Percentiles rank a stretch among this genome's conserved stretches.
Conservation (phyloP, 2,113 vertebrate genomes). For the Oryzias javanicus region DNA sequence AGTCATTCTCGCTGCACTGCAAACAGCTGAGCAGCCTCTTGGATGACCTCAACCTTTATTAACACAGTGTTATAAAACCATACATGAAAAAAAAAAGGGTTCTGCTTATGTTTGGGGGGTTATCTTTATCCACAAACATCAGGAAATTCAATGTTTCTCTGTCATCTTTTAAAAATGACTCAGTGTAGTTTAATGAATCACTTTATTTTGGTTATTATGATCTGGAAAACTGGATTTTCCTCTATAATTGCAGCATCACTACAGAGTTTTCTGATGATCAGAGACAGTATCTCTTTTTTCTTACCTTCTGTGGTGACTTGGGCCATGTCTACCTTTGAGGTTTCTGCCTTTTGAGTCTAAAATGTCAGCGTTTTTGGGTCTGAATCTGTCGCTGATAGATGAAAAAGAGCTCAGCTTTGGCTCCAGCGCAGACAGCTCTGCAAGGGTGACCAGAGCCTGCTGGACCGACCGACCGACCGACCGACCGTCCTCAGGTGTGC, state of each 20-base stretch:
- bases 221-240: too few species aligned
- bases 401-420: constrained; percentile 4
- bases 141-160: too few species aligned
- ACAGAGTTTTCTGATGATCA: not conserved
- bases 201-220: too few species aligned
- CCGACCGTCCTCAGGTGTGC: constrained; percentile 6
- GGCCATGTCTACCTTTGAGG: constrained; percentile 57
- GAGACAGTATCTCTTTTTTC: constrained; percentile 27
- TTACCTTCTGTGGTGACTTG: constrained; percentile 72
- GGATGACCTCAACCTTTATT: constrained; percentile 31
- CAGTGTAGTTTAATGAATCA: not conserved
- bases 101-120: not conserved
- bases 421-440: not conserved
- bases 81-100: not conserved
- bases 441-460: not conserved
- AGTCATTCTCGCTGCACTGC: constrained; percentile 1
- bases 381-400: constrained; percentile 27
- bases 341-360: constrained; percentile 35
- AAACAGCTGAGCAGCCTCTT: constrained; percentile 42
- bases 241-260: too few species aligned
- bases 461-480: too few species aligned
- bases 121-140: not conserved
- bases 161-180: not conserved
- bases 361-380: constrained; percentile 31
- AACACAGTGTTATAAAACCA: constrained; percentile 1